A percentile compares a stretch with the other conserved stretches of the same genome.
These are phyloP conservation scores for Cyaniris semiargus DNA, from an alignment of 2,888 invertebrate genomes.

Conservation along the genomic window DNA sequence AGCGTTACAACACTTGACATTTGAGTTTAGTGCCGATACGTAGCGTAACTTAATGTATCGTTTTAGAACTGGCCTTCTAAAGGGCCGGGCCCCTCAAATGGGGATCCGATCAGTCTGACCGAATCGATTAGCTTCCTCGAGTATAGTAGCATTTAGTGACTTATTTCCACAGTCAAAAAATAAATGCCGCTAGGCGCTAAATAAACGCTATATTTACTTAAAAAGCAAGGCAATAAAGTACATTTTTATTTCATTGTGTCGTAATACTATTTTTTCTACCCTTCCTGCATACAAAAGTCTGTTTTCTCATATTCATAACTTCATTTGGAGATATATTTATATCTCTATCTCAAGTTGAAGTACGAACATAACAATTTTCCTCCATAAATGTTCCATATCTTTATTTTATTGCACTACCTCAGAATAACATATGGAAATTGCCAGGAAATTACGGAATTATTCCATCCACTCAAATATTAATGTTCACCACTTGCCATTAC, in stretches of 20 bases:
- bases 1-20: no score
- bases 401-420: conserved; percentile 31
- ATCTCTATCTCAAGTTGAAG: conserved; percentile 41
- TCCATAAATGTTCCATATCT: conserved; percentile 27
- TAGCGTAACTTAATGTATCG: no score
- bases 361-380: conserved; percentile 26
- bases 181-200: no score
- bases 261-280: not conserved
- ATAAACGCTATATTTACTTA: no score
- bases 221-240: not conserved
- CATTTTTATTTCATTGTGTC: not conserved
- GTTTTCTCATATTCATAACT: conserved; percentile 4
- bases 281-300: not conserved
- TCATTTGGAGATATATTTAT: conserved; percentile 1
- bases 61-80: no score
- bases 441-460: conserved; percentile 17
- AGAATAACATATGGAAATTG: conserved; percentile 28
- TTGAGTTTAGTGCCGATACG: no score
- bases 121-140: no score
- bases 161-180: no score
- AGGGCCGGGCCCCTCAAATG: no score
- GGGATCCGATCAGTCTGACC: no score
- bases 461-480: conserved; percentile 15
- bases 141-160: no score
- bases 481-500: not conserved